Evolutionary conservation across 2,113 vertebrate species (phyloP), one percentile per base, ranked within the genome.

Genomic region (Accipiter cooperii): DNA sequence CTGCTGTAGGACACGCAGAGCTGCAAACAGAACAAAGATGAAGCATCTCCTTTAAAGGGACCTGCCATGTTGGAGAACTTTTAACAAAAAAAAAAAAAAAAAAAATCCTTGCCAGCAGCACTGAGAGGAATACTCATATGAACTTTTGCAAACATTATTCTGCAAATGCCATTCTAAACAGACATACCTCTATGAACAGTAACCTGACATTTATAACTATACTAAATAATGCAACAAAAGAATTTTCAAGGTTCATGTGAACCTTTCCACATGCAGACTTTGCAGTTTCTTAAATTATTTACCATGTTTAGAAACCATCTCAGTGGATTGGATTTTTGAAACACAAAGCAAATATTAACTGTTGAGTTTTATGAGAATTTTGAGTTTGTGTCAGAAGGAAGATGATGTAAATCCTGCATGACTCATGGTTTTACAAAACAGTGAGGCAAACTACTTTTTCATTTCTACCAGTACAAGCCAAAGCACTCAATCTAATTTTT

Each of bases 161-260:
- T 97, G 84, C 87, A 98, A 98, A 97, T 97, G 90, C 73, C 94
- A 89, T 71, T 98, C 86, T 88, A 97, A 97, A 83, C 90, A 97
- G 87, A 75, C 28, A 4, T 90, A 94, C 60, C 88, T 95, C 83
- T 87, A 34, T 84, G 94, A 96, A 92, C 73, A 97, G 95, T 90
- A 98, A 97, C 87, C 94, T 98, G 98, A 97, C 97, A 98, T 98
- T 98, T 98, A 93, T 94, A 94, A 93, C 94, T 96, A 9, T 75
- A 95, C 91, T 98, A 97, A 98, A 98, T 98, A 98, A 98, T 98
- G 97, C 95, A 98, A 98, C 96, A 97, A 96, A 97, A 97, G 96
- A 96, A 89, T 97, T 97, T 97, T 97, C 93, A 97, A 95, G 94
- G 97, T 97, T 97, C 91, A 80, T 58, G 76, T 77, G 87, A 91